These are phyloP conservation scores for Ectemnius lituratus DNA, from an alignment of 2,888 invertebrate genomes.

Conservation along the genomic window DNA sequence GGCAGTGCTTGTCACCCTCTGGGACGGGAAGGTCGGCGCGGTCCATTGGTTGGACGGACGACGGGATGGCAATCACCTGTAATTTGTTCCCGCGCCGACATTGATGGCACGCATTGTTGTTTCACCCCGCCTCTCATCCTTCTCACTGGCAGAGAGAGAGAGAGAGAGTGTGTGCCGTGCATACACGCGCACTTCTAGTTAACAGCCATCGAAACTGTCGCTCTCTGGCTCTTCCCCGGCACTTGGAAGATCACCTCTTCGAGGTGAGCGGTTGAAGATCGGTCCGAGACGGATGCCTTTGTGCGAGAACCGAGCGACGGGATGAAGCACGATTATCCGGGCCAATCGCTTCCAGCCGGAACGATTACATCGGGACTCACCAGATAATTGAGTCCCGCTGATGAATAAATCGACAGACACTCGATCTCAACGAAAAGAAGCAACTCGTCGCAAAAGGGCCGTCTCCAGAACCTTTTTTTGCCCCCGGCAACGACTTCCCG, in stretches of 20 bases:
- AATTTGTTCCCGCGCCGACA: conserved; percentile 73
- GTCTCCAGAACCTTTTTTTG: not conserved
- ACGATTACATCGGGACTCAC: conserved; percentile 12
- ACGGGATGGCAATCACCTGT: conserved; percentile 68
- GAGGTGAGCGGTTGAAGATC: not conserved
- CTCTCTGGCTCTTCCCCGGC: too few species aligned
- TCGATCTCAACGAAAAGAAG: conserved; percentile 2
- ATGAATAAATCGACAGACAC: conserved; percentile 10
- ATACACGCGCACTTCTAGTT: conserved; percentile 5
- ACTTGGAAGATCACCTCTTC: too few species aligned
- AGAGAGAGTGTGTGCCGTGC: conserved; percentile 22
- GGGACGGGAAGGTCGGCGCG: conserved; percentile 39
- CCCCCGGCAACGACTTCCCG: not conserved
- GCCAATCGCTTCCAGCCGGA: conserved; percentile 3
- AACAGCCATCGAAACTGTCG: too few species aligned
- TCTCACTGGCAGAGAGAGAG: conserved; percentile 30
- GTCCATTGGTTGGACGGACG: conserved; percentile 56
- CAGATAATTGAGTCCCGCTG: conserved; percentile 16
- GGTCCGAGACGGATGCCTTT: not conserved
- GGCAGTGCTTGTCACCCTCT: conserved; percentile 68
- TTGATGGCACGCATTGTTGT: conserved; percentile 71
- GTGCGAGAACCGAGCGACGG: not conserved
- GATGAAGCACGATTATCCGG: conserved; percentile 3
- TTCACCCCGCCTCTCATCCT: conserved; percentile 44
- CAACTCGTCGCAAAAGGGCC: conserved; percentile 9